A percentile compares a stretch with the other conserved stretches of the same genome.
Conservation (phyloP, 2,797 vertebrate species). For the Philypnodon macrostomus region DNA sequence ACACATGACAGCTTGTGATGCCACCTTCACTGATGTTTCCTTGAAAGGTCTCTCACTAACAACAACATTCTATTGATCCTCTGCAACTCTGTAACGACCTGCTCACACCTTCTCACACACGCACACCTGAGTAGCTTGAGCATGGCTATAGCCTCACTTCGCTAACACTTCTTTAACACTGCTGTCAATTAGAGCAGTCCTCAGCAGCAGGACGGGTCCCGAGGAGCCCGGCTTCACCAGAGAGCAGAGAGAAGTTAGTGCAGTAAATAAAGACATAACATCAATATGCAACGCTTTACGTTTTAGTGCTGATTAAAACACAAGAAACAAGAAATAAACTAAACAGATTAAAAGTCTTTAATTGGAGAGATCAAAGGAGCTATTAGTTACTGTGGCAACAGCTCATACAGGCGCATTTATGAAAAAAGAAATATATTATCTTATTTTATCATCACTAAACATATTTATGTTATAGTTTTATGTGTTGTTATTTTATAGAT, state of each 20-base stretch:
- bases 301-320: slow-evolving; percentile 52
- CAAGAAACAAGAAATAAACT: slow-evolving; percentile 75
- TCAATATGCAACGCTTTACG: slow-evolving; percentile 61
- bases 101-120: slow-evolving; percentile 53
- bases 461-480: background rate
- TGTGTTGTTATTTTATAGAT: too few species aligned
- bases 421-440: too few species aligned
- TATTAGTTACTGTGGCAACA: slow-evolving; percentile 74
- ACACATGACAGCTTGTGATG: slow-evolving; percentile 73
- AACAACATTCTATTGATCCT: slow-evolving; percentile 72
- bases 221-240: slow-evolving; percentile 24
- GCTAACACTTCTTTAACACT: slow-evolving; percentile 26
- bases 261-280: slow-evolving; percentile 47
- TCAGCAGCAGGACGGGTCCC: slow-evolving; percentile 24
- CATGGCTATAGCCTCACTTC: slow-evolving; percentile 49
- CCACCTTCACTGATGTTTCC: slow-evolving; percentile 66
- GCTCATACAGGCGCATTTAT: too few species aligned
- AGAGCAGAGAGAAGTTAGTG: slow-evolving; percentile 46
- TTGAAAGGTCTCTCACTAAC: slow-evolving; percentile 63
- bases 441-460: slow-evolving; percentile 26
- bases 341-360: slow-evolving; percentile 72
- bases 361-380: slow-evolving; percentile 77
- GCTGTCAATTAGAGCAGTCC: slow-evolving; percentile 51
- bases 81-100: slow-evolving; percentile 64
- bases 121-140: slow-evolving; percentile 62